These are phyloP conservation scores for Atta cephalotes DNA, from an alignment of 1,140 invertebrate genomes.

Conservation along the genomic window DNA sequence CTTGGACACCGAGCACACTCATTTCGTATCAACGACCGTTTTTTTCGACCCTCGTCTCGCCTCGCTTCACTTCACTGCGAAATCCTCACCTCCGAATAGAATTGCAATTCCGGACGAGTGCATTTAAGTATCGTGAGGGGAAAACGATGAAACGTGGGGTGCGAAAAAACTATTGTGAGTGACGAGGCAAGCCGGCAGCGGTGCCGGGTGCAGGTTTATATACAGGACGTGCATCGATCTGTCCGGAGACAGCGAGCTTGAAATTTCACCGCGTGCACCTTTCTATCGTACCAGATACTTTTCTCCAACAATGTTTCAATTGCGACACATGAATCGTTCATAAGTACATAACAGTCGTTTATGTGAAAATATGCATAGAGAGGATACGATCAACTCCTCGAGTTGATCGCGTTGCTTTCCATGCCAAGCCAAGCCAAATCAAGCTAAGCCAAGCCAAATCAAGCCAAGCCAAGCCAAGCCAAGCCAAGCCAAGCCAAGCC, in stretches of 20 bases:
- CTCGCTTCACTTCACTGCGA: background rate
- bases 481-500: background rate
- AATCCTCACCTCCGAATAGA: conserved; percentile 1
- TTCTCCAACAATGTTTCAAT: background rate
- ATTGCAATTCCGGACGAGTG: conserved; percentile 2
- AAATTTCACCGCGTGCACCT: background rate
- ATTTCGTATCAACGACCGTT: background rate
- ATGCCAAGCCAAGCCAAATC: background rate
- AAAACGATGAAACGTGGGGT: conserved; percentile 20
- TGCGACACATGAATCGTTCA: background rate
- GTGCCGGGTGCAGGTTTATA: background rate
- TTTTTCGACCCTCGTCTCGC: background rate
- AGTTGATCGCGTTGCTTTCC: background rate
- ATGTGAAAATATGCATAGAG: background rate
- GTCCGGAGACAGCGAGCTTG: background rate
- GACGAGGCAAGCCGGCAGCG: background rate
- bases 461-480: background rate
- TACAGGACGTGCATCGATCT: conserved; percentile 3
- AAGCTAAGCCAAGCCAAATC: background rate
- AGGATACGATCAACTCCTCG: background rate
- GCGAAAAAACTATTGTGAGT: conserved; percentile 26
- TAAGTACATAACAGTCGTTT: background rate
- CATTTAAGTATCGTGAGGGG: background rate
- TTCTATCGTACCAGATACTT: background rate
- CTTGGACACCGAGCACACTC: background rate